Base-by-base conservation (phyloP, 2,888 invertebrate genomes). In the Trypoxylon attenuatum region DNA sequence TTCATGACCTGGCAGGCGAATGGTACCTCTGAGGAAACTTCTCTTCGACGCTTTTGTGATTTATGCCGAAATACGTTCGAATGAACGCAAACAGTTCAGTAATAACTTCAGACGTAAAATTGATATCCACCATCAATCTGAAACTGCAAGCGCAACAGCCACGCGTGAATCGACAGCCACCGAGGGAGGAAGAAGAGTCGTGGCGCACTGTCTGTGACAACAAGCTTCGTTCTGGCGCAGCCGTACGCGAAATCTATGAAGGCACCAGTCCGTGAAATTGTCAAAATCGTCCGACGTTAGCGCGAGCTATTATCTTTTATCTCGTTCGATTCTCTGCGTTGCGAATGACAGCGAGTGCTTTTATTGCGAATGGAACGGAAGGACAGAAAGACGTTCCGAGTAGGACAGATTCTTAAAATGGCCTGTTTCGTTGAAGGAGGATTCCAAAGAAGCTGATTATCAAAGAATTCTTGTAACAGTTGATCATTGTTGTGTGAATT, bases 21-120 rank as follows among this genome's bases (percentile, higher is more conserved):
- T 73, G 62, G 61, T 58, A 56, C 16, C 62, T 46, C 52, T 13
- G 42, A 21, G n/a, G 43, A 41, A 47, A 59, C 19, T 41, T 53
- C 42, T 39, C 23, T 18, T 23, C 46, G 25, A 39, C n/a, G 53
- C 16, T 51, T 56, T 53, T 49, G 49, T 63, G 76, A 81, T 83
- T 82, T 81, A 82, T 81, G 63, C 67, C 50, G 67, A 63, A 67
- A 76, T 79, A 78, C 77, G 78, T 82, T 78, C 76, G 78, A 76
- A 77, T 73, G 70, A 79, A 69, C 69, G 73, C 81, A 78, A 82
- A 81, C 78, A 80, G 72, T 79, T 72, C 59, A 69, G 81, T 80
- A 77, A 77, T 82, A 82, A 82, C 81, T 79, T 76, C 57, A 67
- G 53, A 69, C 75, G 69, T 79, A 76, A 77, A 79, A 82, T 82